Base-by-base conservation (phyloP, 2,888 invertebrate genomes). In the Portevinia maculata region DNA sequence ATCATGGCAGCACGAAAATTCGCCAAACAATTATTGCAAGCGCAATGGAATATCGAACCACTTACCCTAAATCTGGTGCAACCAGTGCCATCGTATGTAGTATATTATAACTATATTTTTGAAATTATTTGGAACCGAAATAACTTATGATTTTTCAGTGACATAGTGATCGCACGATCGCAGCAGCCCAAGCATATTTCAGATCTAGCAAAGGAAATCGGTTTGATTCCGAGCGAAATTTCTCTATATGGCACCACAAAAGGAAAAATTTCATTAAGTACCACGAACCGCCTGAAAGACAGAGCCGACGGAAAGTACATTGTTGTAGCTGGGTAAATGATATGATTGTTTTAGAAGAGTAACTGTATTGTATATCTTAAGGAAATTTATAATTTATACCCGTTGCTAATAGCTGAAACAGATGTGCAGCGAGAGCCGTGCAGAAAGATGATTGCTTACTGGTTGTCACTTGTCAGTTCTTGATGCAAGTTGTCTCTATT, bases 241-340 rank as follows among this genome's bases (percentile, higher is more conserved):
- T 96, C 96, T 5, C 94, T 95, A 84, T 99, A 97, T 91, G 99
- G 99, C 6, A 94, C 93, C 87, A 97, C 95, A 86, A 99, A 99
- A 90, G 99, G 98, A 9, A 99, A 99, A 92, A 93, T 99, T 11
- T 93, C 96, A 0, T 92, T 99, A 11, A 93, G 93, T 1, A 95
- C 97, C 39, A 90, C 98, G 28, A 92, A 98, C 9, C 92, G 99
- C 19, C 91, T 98, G 53, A 89, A 92, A 55, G 89, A 93, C 67
- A 93, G 94, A 69, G 91, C 92, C 34, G 92, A 94, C 87, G 99
- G 99, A 71, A 97, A 96, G 92, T 99, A 98, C 90, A 94, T 99
- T 75, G 97, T 99, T 0, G 97, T 99, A 3, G 97, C 97, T 62
- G 99, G 98, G 96, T 97, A 90, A 92, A 92, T 90, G 57, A 76